Percentiles rank a stretch among this genome's conserved stretches.
Evolutionary conservation across 2,888 invertebrate species (phyloP).

Genomic region (Melanotus villosus): DNA sequence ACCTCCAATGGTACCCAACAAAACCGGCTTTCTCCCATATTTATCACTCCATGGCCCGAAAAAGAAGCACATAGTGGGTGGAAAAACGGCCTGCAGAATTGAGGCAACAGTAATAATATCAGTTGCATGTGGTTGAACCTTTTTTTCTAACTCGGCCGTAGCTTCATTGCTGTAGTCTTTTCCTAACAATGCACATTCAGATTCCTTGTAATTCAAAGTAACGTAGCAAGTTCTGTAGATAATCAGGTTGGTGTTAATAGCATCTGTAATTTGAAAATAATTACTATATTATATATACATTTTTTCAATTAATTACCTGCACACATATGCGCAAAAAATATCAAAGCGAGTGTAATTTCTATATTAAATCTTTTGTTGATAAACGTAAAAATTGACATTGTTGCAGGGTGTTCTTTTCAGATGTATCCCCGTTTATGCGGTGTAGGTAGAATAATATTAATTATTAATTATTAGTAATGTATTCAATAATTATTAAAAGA

Average conservation of each 20-base stretch:
- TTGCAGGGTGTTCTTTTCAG: too few species aligned
- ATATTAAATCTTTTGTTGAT: slow-evolving; percentile 40
- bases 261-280: slow-evolving; percentile 66
- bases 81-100: slow-evolving; percentile 76
- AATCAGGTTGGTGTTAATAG: slow-evolving; percentile 77
- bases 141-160: slow-evolving; percentile 69
- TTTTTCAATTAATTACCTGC: slow-evolving; percentile 39
- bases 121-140: slow-evolving; percentile 78
- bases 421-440: too few species aligned
- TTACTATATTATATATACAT: too few species aligned
- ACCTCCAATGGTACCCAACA: slow-evolving; percentile 75
- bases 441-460: too few species aligned
- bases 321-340: slow-evolving; percentile 47
- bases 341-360: slow-evolving; percentile 45
- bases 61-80: slow-evolving; percentile 79
- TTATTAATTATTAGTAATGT: too few species aligned
- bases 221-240: slow-evolving; percentile 79
- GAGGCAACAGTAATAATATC: slow-evolving; percentile 75
- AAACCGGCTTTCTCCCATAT: slow-evolving; percentile 81
- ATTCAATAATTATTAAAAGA: too few species aligned
- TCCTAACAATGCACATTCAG: slow-evolving; percentile 75
- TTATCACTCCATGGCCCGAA: slow-evolving; percentile 88
- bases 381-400: too few species aligned
- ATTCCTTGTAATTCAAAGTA: slow-evolving; percentile 71
- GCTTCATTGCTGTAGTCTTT: slow-evolving; percentile 71